phyloP scores from a whole-genome alignment of 2,797 vertebrate species.

The Hafferia zeledoni region DNA sequence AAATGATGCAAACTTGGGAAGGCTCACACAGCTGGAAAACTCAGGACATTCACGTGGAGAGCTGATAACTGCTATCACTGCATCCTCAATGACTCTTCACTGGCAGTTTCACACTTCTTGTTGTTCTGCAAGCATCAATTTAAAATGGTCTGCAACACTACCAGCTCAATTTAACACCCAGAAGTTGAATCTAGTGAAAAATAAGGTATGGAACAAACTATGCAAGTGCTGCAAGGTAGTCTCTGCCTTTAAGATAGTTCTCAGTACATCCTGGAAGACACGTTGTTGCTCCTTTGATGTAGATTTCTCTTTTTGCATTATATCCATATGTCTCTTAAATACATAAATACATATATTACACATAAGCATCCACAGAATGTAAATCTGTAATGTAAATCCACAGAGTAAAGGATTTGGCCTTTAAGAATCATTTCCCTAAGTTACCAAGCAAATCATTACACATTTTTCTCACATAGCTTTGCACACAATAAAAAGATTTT shows the following conservation, averaged over 20 bases:
- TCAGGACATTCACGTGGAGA: neutral
- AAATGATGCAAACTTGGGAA: neutral
- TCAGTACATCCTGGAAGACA: neutral
- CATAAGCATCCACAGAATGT: neutral
- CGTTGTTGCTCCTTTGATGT: neutral
- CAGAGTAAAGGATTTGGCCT: neutral
- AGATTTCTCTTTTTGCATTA: neutral
- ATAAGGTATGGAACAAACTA: neutral
- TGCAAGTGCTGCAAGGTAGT: neutral
- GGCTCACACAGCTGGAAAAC: neutral
- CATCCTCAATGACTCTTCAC: slow-evolving; percentile 38
- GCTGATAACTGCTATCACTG: slow-evolving; percentile 46
- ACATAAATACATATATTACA: neutral
- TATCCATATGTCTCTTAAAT: neutral
- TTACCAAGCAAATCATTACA: neutral
- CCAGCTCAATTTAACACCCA: slow-evolving; percentile 21
- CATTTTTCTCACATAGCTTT: neutral
- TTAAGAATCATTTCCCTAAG: neutral
- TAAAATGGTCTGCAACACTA: slow-evolving; percentile 14
- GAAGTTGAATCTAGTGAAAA: neutral
- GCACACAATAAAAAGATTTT: neutral
- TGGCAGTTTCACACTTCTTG: slow-evolving; percentile 39
- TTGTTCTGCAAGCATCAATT: slow-evolving; percentile 12
- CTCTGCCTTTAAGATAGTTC: neutral
- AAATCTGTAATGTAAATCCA: too few species aligned